A percentile compares a stretch with the other conserved stretches of the same genome.
Conservation (phyloP, 2,113 vertebrate genomes). For the Xyliphius kryptos region DNA sequence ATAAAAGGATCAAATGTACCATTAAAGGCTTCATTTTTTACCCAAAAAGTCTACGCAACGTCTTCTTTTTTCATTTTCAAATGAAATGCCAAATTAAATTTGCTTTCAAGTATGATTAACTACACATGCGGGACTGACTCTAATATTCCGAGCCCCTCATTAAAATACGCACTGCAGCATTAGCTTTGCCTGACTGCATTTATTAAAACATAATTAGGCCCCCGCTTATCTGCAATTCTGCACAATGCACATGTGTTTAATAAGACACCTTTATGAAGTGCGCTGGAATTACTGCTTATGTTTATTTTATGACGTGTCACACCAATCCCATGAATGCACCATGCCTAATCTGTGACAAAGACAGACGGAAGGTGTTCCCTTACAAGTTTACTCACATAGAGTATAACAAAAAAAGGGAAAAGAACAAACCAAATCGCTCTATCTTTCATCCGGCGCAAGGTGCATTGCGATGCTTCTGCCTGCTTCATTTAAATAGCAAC, state of each 20-base stretch:
- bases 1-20: slow-evolving; percentile 1
- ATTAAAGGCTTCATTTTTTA: slow-evolving; percentile 21
- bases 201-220: slow-evolving; percentile 36
- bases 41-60: slow-evolving; percentile 9
- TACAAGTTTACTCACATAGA: background rate
- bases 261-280: slow-evolving; percentile 34
- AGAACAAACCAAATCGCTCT: too few relatives aligned
- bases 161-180: slow-evolving; percentile 41
- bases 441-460: background rate
- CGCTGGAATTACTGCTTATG: slow-evolving; percentile 25
- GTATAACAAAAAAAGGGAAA: background rate
- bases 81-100: slow-evolving; percentile 31
- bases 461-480: background rate
- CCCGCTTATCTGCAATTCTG: slow-evolving; percentile 34
- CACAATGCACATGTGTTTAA: slow-evolving; percentile 36
- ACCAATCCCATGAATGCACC: slow-evolving; percentile 17
- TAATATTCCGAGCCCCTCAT: slow-evolving; percentile 41
- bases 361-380: slow-evolving; percentile 16
- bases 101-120: slow-evolving; percentile 32
- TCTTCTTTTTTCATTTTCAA: slow-evolving; percentile 10
- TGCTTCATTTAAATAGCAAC: too few relatives aligned
- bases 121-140: slow-evolving; percentile 16
- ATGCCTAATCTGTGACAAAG: slow-evolving; percentile 27
- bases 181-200: slow-evolving; percentile 44
- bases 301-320: slow-evolving; percentile 18